Evolutionary conservation across 2,888 invertebrate species (phyloP).

Genomic region (Pyrrhia umbra): DNA sequence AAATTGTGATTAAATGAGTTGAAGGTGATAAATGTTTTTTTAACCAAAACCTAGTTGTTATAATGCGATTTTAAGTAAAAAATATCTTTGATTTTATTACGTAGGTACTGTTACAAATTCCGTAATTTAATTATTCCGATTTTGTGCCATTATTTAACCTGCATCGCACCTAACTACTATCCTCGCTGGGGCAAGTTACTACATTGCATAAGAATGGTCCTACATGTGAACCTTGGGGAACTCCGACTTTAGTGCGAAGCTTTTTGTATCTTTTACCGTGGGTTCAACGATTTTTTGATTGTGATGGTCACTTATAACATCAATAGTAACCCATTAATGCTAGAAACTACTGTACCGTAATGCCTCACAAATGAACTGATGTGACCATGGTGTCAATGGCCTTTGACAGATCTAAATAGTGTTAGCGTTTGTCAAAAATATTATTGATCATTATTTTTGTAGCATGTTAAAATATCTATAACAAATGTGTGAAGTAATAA

Average conservation of each 20-base stretch:
- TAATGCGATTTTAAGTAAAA: too few relatives aligned
- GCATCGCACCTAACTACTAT: background rate
- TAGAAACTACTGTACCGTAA: background rate
- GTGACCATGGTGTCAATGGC: conserved; percentile 21
- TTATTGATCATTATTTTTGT: conserved; percentile 1
- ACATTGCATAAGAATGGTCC: background rate
- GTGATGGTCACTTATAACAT: background rate
- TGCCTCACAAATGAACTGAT: background rate
- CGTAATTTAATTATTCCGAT: background rate
- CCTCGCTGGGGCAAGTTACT: background rate
- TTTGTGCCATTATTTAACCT: background rate
- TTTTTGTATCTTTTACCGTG: background rate
- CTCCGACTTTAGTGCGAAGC: background rate
- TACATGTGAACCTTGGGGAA: conserved; percentile 15
- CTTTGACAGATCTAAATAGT: background rate
- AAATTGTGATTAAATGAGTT: conserved; percentile 70
- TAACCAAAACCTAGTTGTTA: background rate
- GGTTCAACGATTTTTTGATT: background rate
- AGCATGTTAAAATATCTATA: conserved; percentile 3
- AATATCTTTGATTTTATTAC: too few relatives aligned
- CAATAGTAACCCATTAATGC: background rate
- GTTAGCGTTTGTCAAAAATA: background rate
- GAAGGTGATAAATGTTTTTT: conserved; percentile 33
- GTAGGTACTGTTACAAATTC: too few relatives aligned
- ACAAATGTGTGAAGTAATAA: conserved; percentile 7